These are phyloP conservation scores for Trissolcus japonicus DNA, from an alignment of 2,888 invertebrate genomes.

Conservation along the genomic window DNA sequence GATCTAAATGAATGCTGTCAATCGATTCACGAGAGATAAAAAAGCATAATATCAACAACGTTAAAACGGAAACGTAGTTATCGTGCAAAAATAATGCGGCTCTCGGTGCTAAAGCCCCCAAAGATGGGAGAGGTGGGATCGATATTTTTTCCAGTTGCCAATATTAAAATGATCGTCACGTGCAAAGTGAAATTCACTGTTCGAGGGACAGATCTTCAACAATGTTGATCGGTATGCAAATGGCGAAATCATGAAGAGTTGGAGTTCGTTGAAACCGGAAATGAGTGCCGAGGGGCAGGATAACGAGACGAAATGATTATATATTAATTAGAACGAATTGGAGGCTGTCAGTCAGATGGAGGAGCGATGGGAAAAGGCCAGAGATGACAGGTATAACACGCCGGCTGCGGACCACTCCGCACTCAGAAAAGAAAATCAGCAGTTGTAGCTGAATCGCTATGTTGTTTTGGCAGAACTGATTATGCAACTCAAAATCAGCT, in stretches of 20 bases:
- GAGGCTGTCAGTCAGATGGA: conserved; percentile 16
- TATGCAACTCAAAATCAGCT: too few relatives aligned
- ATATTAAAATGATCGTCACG: conserved; percentile 11
- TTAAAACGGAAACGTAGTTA: too few relatives aligned
- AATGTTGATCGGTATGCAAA: conserved; percentile 49
- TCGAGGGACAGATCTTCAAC: conserved; percentile 9
- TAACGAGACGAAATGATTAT: conserved; percentile 51
- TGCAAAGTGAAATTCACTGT: conserved; percentile 1
- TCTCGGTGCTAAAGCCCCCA: too few relatives aligned
- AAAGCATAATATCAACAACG: too few relatives aligned
- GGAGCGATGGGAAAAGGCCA: conserved; percentile 2
- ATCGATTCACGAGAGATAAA: too few relatives aligned
- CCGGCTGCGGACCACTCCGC: neutral
- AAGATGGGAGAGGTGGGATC: too few relatives aligned
- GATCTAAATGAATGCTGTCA: too few relatives aligned
- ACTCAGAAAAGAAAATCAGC: too few relatives aligned
- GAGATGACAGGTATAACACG: conserved; percentile 22
- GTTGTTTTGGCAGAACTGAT: too few relatives aligned
- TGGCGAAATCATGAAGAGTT: conserved; percentile 58
- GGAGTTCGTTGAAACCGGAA: conserved; percentile 14
- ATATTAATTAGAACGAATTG: conserved; percentile 59
- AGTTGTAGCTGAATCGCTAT: too few relatives aligned
- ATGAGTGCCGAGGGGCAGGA: conserved; percentile 15
- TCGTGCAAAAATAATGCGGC: too few relatives aligned
- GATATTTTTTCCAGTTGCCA: neutral